Evolutionary conservation across 2,797 vertebrate species (phyloP), one percentile per base, ranked within the genome.

Genomic region (Nannoperca obscura): DNA sequence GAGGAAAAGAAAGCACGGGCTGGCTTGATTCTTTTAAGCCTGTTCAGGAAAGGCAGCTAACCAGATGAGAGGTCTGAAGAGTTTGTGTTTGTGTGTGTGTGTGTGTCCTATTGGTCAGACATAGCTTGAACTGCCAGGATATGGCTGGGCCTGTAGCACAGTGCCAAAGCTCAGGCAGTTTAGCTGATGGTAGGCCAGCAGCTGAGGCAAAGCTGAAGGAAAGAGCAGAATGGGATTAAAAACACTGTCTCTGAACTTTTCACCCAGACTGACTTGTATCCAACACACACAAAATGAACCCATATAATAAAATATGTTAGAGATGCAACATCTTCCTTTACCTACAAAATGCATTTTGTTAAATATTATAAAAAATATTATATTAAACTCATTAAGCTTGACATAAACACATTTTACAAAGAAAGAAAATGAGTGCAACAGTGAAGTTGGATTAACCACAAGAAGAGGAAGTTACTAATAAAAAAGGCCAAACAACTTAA

Each of bases 201-300:
- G 76, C 58, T 69, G 63, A 69, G 55, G 64, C 44, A 36, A 82
- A 27, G 24, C 52, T 53, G 40, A 65, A 74, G 55, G 80, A 81
- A 75, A 62, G 64, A 50, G 68, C 74, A 80, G 80, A 74, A 52
- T 17, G 65, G 63, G 71, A 83, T 82, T 58, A 78, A 80, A 78
- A 60, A 71, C 79, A 78, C 24, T 14, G 71, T 64, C 72, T 83
- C 47, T 89, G 75, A 91, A 89, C 88, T 80, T 82, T 77, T 88
- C 74, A 87, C 76, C 81, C 52, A 44, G 61, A 49, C 15, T 70
- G 57, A 63, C 71, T 66, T 27, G n/a, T 20, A 27, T 54, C 53
- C 34, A 38, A 8, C 4, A 2, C 46, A 32, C 14, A 20, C 4
- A 34, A 66, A 63, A 58, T 6, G 1, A n/a, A 74, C 14, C 30